phyloP scores from a whole-genome alignment of 2,113 vertebrate genomes.

The Chrysochloris asiatica region DNA sequence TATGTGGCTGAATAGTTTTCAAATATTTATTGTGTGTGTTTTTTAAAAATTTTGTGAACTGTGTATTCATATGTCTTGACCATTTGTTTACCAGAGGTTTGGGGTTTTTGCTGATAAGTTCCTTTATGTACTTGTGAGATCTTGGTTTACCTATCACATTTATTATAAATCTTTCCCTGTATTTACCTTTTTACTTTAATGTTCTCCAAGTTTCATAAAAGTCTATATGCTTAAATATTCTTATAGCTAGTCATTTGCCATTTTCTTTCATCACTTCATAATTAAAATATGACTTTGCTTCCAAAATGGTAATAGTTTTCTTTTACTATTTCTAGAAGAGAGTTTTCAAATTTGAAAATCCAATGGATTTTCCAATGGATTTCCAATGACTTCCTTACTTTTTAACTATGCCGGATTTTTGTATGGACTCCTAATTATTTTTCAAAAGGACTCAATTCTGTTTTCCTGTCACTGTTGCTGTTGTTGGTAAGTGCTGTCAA shows the following conservation, averaged over 20 bases:
- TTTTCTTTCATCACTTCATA: not conserved
- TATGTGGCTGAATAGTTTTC: not conserved
- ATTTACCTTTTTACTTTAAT: not conserved
- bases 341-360: conserved; percentile 33
- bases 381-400: not conserved
- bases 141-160: not conserved
- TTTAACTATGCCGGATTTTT: conserved; percentile 26
- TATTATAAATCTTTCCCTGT: not conserved
- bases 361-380: not conserved
- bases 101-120: not conserved
- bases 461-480: conserved; percentile 53
- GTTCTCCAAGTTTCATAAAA: not conserved
- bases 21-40: not conserved
- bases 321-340: not conserved
- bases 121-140: not conserved
- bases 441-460: not conserved
- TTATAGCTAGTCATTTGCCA: not conserved
- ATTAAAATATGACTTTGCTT: conserved; percentile 15
- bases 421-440: not conserved
- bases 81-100: not conserved
- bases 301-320: not conserved
- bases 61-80: not conserved
- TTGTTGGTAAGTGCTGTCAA: no score
- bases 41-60: not conserved
- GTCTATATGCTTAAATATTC: not conserved